Conservation (phyloP, 2,888 invertebrate species). For the Poecilus cupreus region DNA sequence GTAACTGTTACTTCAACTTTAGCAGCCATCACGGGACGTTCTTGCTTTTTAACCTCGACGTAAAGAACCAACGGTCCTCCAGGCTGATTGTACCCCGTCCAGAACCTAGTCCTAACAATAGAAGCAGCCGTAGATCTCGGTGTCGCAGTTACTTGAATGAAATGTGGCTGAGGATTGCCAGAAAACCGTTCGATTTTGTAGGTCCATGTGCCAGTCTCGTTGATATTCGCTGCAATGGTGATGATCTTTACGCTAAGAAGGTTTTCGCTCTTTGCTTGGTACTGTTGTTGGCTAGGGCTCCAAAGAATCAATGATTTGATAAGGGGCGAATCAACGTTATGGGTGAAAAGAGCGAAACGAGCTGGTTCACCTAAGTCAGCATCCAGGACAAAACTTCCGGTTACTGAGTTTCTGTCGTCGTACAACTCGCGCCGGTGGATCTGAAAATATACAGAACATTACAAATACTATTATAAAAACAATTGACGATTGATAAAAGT, state of each 20-base stretch:
- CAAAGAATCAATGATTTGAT: slow-evolving; percentile 73
- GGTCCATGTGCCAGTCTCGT: slow-evolving; percentile 78
- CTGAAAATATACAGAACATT: slow-evolving; percentile 64
- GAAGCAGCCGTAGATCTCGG: slow-evolving; percentile 71
- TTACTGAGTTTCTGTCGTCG: slow-evolving; percentile 73
- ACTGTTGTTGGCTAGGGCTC: slow-evolving; percentile 74
- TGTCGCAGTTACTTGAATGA: slow-evolving; percentile 77
- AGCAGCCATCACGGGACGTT: slow-evolving; percentile 76
- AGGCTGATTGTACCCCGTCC: slow-evolving; percentile 70
- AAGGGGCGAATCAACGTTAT: slow-evolving; percentile 74
- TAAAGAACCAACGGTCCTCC: slow-evolving; percentile 74
- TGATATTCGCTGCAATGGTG: slow-evolving; percentile 73
- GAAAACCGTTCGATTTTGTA: slow-evolving; percentile 76
- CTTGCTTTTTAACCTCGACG: slow-evolving; percentile 76
- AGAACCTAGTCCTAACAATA: slow-evolving; percentile 73
- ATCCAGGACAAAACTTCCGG: slow-evolving; percentile 76
- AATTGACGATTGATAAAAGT: too few relatives aligned
- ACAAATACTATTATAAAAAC: too few relatives aligned
- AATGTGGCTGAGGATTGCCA: slow-evolving; percentile 78
- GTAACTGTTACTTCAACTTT: slow-evolving; percentile 75
- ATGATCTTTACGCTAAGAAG: slow-evolving; percentile 74
- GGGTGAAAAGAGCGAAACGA: slow-evolving; percentile 74
- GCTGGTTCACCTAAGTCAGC: slow-evolving; percentile 74
- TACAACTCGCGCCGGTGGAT: slow-evolving; percentile 74
- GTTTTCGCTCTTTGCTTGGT: slow-evolving; percentile 73